Evolutionary conservation across 2,888 invertebrate species (phyloP).

Genomic region (Ophioninae sp.): DNA sequence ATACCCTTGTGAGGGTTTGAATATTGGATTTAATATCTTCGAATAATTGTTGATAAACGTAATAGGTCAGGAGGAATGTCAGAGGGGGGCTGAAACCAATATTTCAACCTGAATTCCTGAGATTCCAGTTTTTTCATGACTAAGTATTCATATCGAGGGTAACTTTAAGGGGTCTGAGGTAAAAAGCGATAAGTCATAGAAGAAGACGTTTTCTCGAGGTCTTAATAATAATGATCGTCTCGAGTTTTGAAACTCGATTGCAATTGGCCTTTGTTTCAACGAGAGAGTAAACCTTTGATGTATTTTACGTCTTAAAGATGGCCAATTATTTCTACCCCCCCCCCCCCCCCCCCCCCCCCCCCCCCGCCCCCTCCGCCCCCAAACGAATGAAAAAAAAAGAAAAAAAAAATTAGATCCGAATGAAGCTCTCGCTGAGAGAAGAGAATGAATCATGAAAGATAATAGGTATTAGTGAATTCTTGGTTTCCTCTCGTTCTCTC

Average conservation of each 20-base stretch:
- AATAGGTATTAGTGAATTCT: conserved; percentile 28
- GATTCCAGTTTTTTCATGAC: neutral
- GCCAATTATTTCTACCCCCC: conserved; percentile 39
- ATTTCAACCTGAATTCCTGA: neutral
- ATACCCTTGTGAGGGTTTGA: neutral
- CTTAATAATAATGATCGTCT: conserved; percentile 25
- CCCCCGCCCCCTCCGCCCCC: no score
- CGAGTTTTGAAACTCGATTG: conserved; percentile 56
- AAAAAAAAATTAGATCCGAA: neutral
- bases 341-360: neutral
- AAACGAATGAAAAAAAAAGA: neutral
- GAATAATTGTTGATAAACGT: neutral
- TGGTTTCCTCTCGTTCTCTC: conserved; percentile 3
- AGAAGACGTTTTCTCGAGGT: conserved; percentile 61
- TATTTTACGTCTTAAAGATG: conserved; percentile 18
- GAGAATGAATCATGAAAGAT: conserved; percentile 32
- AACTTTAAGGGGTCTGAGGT: conserved; percentile 32
- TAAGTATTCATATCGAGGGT: conserved; percentile 17
- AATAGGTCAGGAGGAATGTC: neutral
- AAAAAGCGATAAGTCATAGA: conserved; percentile 12
- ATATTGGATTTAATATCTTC: neutral
- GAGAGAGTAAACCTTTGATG: conserved; percentile 14
- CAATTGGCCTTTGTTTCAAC: conserved; percentile 44
- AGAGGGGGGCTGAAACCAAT: neutral
- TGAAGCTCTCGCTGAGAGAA: neutral